Evolutionary conservation across 2,888 invertebrate species (phyloP), one percentile per base, ranked within the genome.

Genomic region (Acanthacorydalis orientalis): DNA sequence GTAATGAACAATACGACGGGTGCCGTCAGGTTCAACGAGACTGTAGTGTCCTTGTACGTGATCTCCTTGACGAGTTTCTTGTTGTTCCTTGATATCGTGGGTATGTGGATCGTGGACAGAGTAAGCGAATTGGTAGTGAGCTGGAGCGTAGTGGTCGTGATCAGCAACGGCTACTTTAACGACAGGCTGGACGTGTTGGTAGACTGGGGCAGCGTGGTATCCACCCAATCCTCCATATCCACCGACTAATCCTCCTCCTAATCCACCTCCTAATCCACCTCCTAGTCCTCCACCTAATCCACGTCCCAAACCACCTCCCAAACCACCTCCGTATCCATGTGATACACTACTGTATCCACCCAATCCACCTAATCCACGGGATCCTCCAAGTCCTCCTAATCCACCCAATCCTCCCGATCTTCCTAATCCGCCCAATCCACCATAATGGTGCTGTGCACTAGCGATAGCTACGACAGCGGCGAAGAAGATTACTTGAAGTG

Each of bases 81-180:
- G 67, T 53, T 73, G 73, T 53, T 60, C 62, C 55, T 73, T 73
- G 49, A 65, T 64, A 56, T 73, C 73, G 6, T 72, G 72, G 49
- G 73, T 72, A 52, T 68, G 65, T 6, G 65, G 64, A 57, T 71
- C 71, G 49, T 64, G 64, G 4, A 70, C 69, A 9, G 62, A 54
- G 54, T 70, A 71, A 12, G 63, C 63, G 54, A 68, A 71, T 51
- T 68, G 67, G 53, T 71, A 71, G 48, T 67, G 64, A 31, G 65
- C 66, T 48, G 69, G 69, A 1, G 65, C 68, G 11, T 63, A 57
- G 7, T 50, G 54, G 57, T 62, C 23, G 7, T 50, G 54, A 57
- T 62, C 23, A 43, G 10, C 43, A 37, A 37, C n/a, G 4, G 4
- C 12, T 3, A 4, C 12, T 37, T 37, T 37, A 4, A 11, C 11